Percentiles rank a stretch among this genome's conserved stretches.
These are phyloP conservation scores for Drosophila kanekoi DNA, from an alignment of 2,888 invertebrate species.

Conservation along the genomic window DNA sequence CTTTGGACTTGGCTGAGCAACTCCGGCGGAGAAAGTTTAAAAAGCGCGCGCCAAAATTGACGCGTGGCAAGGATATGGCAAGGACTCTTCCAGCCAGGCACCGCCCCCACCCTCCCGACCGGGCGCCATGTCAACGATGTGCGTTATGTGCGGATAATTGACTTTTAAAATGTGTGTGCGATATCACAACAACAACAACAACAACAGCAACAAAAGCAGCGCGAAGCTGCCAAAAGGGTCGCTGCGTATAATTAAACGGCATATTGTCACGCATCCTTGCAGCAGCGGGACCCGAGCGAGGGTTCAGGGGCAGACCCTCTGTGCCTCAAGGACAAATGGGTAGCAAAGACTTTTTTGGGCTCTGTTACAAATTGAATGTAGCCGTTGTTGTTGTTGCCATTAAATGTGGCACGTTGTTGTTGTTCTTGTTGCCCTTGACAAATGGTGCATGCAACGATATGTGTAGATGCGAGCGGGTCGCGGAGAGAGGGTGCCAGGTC, in stretches of 20 bases:
- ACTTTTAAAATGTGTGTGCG: conserved; percentile 80
- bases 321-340: conserved; percentile 44
- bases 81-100: conserved; percentile 24
- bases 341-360: conserved; percentile 25
- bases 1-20: conserved; percentile 19
- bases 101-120: conserved; percentile 12
- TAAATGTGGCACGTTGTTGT: conserved; percentile 46
- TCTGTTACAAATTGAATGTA: conserved; percentile 29
- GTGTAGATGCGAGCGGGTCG: not conserved
- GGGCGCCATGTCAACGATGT: conserved; percentile 65
- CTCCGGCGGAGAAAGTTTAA: conserved; percentile 59
- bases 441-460: conserved; percentile 26
- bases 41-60: conserved; percentile 74
- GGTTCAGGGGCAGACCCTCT: conserved; percentile 3
- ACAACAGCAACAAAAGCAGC: conserved; percentile 29
- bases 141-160: conserved; percentile 81
- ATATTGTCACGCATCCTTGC: conserved; percentile 77
- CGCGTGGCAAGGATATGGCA: conserved; percentile 62
- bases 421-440: conserved; percentile 24
- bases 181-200: conserved; percentile 70
- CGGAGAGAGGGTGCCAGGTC: not conserved
- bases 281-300: conserved; percentile 24
- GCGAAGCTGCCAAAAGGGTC: conserved; percentile 58
- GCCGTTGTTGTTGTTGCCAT: conserved; percentile 47
- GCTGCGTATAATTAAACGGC: conserved; percentile 77